Percentiles rank a stretch among this genome's conserved stretches.
phyloP scores from a whole-genome alignment of 2,113 vertebrate species.

The Leuciscus idus region DNA sequence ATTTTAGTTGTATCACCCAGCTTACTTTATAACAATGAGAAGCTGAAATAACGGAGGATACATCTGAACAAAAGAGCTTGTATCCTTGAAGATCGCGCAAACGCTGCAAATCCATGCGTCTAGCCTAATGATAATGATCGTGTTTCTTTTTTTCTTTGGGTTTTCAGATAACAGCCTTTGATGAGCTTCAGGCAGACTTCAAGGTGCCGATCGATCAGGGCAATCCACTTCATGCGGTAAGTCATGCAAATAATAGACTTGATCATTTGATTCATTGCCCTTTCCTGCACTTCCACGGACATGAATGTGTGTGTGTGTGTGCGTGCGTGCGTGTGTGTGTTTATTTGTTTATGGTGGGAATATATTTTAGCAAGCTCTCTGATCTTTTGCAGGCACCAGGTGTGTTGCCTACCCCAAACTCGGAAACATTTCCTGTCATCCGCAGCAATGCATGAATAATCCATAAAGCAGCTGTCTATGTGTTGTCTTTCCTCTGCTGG shows the following conservation, averaged over 20 bases:
- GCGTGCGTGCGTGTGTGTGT: too few relatives aligned
- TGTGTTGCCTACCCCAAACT: slow-evolving; percentile 21
- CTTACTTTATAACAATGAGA: not conserved
- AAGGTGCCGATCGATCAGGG: slow-evolving; percentile 84
- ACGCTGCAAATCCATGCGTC: not conserved
- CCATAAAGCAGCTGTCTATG: slow-evolving; percentile 53
- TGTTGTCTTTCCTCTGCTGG: slow-evolving; percentile 33
- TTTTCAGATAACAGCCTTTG: slow-evolving; percentile 81
- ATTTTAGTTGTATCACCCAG: not conserved
- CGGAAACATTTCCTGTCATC: slow-evolving; percentile 42
- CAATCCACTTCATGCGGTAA: slow-evolving; percentile 80
- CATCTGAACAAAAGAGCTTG: not conserved
- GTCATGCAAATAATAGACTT: slow-evolving; percentile 46
- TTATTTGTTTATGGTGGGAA: slow-evolving; percentile 1
- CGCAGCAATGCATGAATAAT: slow-evolving; percentile 55
- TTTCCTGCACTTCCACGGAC: slow-evolving; percentile 10
- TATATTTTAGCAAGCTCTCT: not conserved
- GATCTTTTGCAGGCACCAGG: slow-evolving; percentile 41
- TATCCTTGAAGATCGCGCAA: not conserved
- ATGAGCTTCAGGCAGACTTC: slow-evolving; percentile 83
- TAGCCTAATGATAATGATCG: not conserved
- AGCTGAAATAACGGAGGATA: not conserved
- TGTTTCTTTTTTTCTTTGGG: slow-evolving; percentile 7
- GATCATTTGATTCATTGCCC: slow-evolving; percentile 23
- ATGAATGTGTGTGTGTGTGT: not conserved